A percentile compares a stretch with the other conserved stretches of the same genome.
These are phyloP conservation scores for Ceuthmochares aereus DNA, from an alignment of 2,113 vertebrate species.

Conservation along the genomic window DNA sequence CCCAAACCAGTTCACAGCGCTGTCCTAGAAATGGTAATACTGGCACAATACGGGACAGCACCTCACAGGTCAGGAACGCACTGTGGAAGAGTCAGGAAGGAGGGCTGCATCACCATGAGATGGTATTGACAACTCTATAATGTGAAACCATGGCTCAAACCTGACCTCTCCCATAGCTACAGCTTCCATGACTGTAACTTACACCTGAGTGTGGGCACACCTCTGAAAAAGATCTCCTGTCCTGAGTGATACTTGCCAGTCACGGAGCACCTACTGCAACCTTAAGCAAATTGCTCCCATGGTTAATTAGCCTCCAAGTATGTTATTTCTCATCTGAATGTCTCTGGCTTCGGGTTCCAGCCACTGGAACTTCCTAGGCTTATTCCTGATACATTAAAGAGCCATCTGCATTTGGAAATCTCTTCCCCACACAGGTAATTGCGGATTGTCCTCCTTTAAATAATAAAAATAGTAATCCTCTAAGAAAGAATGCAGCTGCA, in stretches of 20 bases:
- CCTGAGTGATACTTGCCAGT: background rate
- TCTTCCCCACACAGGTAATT: background rate
- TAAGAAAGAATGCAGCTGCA: background rate
- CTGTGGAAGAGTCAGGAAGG: background rate
- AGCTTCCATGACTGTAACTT: background rate
- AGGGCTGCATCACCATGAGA: background rate
- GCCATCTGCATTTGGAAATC: background rate
- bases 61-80: background rate
- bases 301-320: constrained; percentile 29
- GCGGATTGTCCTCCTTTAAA: background rate
- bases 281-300: constrained; percentile 13
- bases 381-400: background rate
- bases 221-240: background rate
- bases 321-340: constrained; percentile 35
- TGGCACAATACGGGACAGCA: background rate
- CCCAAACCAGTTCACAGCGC: background rate
- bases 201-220: background rate
- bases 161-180: background rate
- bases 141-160: background rate
- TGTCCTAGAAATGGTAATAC: background rate
- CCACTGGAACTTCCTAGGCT: background rate
- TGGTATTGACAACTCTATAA: background rate
- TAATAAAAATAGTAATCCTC: background rate
- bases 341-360: constrained; percentile 5
- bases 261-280: background rate